phyloP scores from a whole-genome alignment of 1,140 invertebrate genomes.

The Drosophila saltans region DNA sequence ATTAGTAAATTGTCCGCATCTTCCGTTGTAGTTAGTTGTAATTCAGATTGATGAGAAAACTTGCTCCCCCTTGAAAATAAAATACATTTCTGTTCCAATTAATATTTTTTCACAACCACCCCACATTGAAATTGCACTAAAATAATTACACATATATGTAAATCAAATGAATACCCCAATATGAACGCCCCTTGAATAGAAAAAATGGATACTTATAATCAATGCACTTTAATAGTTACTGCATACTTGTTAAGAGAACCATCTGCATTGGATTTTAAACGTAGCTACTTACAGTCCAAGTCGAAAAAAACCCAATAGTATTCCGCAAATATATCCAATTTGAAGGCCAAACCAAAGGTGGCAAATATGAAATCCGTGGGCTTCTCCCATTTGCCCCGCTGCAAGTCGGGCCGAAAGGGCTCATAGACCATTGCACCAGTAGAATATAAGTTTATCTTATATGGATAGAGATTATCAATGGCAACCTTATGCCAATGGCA shows the following conservation, averaged over 20 bases:
- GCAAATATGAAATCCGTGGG: conserved; percentile 69
- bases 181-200: conserved; percentile 1
- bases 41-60: no score
- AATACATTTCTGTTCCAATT: no score
- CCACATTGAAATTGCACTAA: no score
- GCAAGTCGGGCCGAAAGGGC: conserved; percentile 67
- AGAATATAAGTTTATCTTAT: neutral
- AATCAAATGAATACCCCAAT: conserved; percentile 1
- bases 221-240: neutral
- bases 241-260: neutral
- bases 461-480: conserved; percentile 5
- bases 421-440: conserved; percentile 61
- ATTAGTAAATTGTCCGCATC: no score
- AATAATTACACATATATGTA: neutral
- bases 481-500: neutral
- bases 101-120: neutral
- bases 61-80: no score
- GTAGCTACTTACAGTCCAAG: conserved; percentile 60
- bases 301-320: conserved; percentile 62
- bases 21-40: no score
- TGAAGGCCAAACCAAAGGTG: conserved; percentile 65
- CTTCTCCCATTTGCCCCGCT: conserved; percentile 72
- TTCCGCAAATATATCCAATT: conserved; percentile 60
- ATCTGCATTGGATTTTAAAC: neutral
- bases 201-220: conserved; percentile 4